phyloP scores from a whole-genome alignment of 2,888 invertebrate genomes.

The Melieria omissa region DNA sequence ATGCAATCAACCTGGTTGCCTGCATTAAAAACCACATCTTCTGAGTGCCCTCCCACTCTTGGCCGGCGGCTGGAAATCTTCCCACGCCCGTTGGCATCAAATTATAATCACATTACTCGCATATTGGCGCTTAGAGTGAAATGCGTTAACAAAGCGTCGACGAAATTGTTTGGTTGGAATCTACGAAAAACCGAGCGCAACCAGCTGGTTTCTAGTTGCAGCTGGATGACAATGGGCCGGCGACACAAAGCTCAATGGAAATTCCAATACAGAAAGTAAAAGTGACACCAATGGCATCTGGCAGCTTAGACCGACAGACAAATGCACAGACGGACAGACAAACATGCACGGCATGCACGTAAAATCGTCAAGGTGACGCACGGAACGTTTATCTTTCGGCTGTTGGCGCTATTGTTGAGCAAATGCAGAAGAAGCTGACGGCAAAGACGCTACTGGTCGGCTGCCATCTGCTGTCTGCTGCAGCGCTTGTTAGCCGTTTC shows the following conservation, averaged over 20 bases:
- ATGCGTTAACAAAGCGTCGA: neutral
- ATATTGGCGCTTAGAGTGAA: constrained; percentile 1
- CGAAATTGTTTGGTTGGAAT: no score
- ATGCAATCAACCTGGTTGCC: neutral
- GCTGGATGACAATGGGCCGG: no score
- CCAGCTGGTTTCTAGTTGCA: no score
- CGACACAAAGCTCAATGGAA: constrained; percentile 6
- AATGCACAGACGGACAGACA: constrained; percentile 1
- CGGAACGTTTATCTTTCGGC: constrained; percentile 1
- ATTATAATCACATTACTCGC: constrained; percentile 10
- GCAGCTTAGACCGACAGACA: constrained; percentile 13
- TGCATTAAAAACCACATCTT: neutral
- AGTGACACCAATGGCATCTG: constrained; percentile 27
- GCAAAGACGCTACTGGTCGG: neutral
- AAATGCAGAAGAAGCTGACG: neutral
- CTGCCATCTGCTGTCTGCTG: neutral
- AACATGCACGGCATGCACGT: neutral
- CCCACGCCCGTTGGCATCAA: neutral
- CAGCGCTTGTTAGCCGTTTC: no score
- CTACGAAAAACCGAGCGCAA: no score
- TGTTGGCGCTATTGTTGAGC: neutral
- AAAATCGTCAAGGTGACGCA: constrained; percentile 6
- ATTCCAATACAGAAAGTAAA: constrained; percentile 23
- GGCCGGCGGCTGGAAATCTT: neutral
- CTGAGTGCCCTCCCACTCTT: no score